These are phyloP conservation scores for Anaspis maculata DNA, from an alignment of 2,888 invertebrate genomes.

Conservation along the genomic window DNA sequence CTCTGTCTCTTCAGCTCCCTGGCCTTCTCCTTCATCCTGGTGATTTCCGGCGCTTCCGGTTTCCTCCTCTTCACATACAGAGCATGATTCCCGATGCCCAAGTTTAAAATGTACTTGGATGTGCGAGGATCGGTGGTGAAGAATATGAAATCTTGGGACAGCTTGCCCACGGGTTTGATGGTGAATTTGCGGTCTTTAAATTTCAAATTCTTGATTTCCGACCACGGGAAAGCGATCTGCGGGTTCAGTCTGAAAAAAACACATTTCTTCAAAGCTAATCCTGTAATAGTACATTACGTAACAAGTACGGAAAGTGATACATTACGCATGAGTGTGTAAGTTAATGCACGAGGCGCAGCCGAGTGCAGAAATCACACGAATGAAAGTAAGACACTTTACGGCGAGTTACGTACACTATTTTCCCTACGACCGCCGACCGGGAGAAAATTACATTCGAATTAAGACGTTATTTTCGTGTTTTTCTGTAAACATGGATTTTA, in stretches of 20 bases:
- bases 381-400: too few relatives aligned
- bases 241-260: conserved; percentile 70
- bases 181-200: conserved; percentile 99
- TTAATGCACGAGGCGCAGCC: too few relatives aligned
- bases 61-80: conserved; percentile 96
- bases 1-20: conserved; percentile 85
- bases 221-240: conserved; percentile 98
- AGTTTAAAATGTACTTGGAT: conserved; percentile 94
- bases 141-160: conserved; percentile 97
- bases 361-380: too few relatives aligned
- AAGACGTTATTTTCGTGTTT: too few relatives aligned
- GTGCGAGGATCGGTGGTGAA: conserved; percentile 92
- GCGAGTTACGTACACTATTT: too few relatives aligned
- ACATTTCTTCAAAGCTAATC: not conserved
- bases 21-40: conserved; percentile 99
- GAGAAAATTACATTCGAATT: too few relatives aligned
- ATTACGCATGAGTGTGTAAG: too few relatives aligned
- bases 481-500: too few relatives aligned
- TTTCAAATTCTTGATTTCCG: conserved; percentile 97
- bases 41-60: conserved; percentile 97
- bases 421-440: too few relatives aligned
- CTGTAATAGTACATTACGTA: too few relatives aligned
- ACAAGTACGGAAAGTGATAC: too few relatives aligned
- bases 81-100: conserved; percentile 99
- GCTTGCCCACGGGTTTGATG: conserved; percentile 97